These are phyloP conservation scores for Rhamnusium bicolor DNA, from an alignment of 2,888 invertebrate species.

Conservation along the genomic window DNA sequence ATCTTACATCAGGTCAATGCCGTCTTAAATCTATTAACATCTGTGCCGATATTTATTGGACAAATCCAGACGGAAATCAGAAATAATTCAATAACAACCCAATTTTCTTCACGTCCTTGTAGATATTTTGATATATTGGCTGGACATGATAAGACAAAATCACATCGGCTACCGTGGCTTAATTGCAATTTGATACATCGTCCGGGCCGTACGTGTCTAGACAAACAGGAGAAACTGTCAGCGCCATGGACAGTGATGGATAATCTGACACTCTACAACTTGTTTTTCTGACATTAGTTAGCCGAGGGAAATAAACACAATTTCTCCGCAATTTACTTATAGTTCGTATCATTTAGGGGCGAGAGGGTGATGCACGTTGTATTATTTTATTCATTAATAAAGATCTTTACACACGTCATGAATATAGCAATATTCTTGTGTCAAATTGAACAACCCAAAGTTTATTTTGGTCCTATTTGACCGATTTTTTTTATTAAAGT, in stretches of 20 bases:
- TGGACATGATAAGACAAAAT: constrained; percentile 21
- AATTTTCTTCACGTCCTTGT: constrained; percentile 3
- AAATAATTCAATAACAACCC: constrained; percentile 18
- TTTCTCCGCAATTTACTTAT: not conserved
- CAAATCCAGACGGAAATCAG: not conserved
- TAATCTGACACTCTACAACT: constrained; percentile 39
- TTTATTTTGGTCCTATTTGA: no score
- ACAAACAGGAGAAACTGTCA: constrained; percentile 34
- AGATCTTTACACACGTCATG: no score
- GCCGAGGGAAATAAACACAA: constrained; percentile 14
- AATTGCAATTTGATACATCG: constrained; percentile 35
- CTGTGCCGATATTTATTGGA: constrained; percentile 3
- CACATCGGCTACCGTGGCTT: constrained; percentile 6
- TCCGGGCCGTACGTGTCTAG: constrained; percentile 25
- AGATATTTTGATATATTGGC: constrained; percentile 22
- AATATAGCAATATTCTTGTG: no score
- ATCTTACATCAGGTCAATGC: no score
- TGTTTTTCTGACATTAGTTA: constrained; percentile 36
- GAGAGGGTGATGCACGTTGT: not conserved
- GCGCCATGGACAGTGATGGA: constrained; percentile 35
- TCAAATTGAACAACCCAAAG: no score
- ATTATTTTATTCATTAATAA: no score
- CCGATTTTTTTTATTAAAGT: no score
- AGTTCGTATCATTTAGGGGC: not conserved
- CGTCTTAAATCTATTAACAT: no score